A percentile compares a stretch with the other conserved stretches of the same genome.
These are phyloP conservation scores for Ceyx melanurus DNA, from an alignment of 2,113 vertebrate species.

Conservation along the genomic window DNA sequence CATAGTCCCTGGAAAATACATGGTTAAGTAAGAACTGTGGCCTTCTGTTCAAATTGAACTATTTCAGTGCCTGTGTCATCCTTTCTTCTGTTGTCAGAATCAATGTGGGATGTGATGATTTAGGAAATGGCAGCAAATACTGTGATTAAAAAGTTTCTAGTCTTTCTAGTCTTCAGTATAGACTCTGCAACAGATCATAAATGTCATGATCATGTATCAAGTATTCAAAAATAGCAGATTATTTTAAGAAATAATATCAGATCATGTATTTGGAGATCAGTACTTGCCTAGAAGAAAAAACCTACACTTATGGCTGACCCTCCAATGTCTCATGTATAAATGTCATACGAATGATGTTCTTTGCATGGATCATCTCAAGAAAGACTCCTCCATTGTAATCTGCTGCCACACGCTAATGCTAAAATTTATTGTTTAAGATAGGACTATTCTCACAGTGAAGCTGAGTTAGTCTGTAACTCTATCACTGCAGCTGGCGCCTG, in stretches of 20 bases:
- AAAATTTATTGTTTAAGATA: background rate
- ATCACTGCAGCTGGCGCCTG: background rate
- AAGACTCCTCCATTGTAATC: background rate
- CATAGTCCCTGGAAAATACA: background rate
- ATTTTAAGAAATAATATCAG: conserved; percentile 55
- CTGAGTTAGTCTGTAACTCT: background rate
- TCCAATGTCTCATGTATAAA: conserved; percentile 26
- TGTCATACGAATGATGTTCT: conserved; percentile 20
- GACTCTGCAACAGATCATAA: conserved; percentile 59
- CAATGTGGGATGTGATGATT: conserved; percentile 39
- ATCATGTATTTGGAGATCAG: conserved; percentile 19
- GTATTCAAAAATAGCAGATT: conserved; percentile 48
- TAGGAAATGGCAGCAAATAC: conserved; percentile 49
- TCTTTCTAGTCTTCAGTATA: background rate
- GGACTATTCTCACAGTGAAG: background rate
- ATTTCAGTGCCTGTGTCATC: conserved; percentile 2
- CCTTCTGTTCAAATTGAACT: background rate
- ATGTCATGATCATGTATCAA: conserved; percentile 19
- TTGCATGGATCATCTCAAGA: conserved; percentile 14
- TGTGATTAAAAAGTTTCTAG: conserved; percentile 31
- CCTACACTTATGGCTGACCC: conserved; percentile 6
- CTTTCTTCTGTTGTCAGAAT: conserved; percentile 18
- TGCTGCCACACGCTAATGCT: background rate
- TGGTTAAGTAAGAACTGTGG: background rate
- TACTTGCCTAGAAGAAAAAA: background rate